Conservation (phyloP, 1,140 invertebrate genomes). For the Sipha flava region DNA sequence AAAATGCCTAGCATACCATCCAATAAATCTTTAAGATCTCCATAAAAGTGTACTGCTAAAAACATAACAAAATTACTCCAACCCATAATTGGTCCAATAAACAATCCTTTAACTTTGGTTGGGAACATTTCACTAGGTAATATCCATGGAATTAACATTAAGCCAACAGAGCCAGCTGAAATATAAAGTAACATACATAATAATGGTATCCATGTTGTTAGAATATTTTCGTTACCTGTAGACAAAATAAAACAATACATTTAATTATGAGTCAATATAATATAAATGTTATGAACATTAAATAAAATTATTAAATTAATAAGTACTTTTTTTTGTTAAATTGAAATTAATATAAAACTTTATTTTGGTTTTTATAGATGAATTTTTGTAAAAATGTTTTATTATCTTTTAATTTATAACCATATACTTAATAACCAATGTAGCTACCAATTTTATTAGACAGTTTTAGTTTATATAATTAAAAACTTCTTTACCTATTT, state of each 20-base stretch:
- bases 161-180: slow-evolving; percentile 50
- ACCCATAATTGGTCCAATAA: slow-evolving; percentile 45
- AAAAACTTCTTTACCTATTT: no score
- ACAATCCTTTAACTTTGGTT: slow-evolving; percentile 51
- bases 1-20: slow-evolving; percentile 52
- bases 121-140: slow-evolving; percentile 55
- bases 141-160: slow-evolving; percentile 53
- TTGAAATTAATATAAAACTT: no score
- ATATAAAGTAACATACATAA: slow-evolving; percentile 49
- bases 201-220: slow-evolving; percentile 42
- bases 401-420: no score
- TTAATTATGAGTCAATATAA: no score
- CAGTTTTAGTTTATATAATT: no score
- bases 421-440: no score
- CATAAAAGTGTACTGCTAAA: slow-evolving; percentile 47
- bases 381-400: no score
- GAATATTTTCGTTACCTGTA: slow-evolving; percentile 25
- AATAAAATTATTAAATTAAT: no score
- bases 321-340: no score
- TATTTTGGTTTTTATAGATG: no score
- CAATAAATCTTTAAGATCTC: slow-evolving; percentile 45
- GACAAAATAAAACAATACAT: background rate
- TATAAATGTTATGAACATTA: no score
- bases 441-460: no score
- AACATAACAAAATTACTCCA: slow-evolving; percentile 52